Conservation (phyloP, 2,888 invertebrate species). For the Drosophila ustulata region DNA sequence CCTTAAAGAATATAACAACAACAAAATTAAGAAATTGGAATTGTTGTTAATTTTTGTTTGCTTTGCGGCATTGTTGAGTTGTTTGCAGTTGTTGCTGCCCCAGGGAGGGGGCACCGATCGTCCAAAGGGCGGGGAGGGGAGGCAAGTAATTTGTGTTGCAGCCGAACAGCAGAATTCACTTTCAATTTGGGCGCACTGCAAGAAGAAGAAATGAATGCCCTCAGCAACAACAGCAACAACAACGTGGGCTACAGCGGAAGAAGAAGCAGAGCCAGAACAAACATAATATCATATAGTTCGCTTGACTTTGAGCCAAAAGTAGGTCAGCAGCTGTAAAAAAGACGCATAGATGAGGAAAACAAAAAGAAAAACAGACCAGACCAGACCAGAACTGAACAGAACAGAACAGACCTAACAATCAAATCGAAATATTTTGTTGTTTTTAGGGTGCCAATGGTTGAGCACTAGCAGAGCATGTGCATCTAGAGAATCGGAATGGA, state of each 20-base stretch:
- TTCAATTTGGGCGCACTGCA: slow-evolving; percentile 67
- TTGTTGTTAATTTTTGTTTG: slow-evolving; percentile 76
- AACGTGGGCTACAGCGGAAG: too few species aligned
- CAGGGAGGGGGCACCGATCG: slow-evolving; percentile 5
- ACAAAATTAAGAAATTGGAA: slow-evolving; percentile 63
- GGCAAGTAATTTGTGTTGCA: slow-evolving; percentile 23
- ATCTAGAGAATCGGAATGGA: slow-evolving; percentile 34
- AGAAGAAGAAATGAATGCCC: slow-evolving; percentile 60
- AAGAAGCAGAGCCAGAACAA: slow-evolving; percentile 20
- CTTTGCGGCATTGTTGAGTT: slow-evolving; percentile 74
- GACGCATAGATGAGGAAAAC: slow-evolving; percentile 48
- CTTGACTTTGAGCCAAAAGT: slow-evolving; percentile 73
- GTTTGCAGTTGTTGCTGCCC: slow-evolving; percentile 55
- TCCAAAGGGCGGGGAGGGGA: not conserved
- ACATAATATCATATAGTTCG: slow-evolving; percentile 57
- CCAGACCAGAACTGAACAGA: not conserved
- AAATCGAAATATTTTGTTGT: slow-evolving; percentile 29
- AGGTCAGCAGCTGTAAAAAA: slow-evolving; percentile 78
- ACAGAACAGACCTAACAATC: slow-evolving; percentile 29
- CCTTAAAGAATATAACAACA: slow-evolving; percentile 62
- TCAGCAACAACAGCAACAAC: slow-evolving; percentile 14
- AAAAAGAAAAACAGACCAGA: slow-evolving; percentile 1
- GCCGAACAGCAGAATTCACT: slow-evolving; percentile 73
- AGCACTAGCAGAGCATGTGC: slow-evolving; percentile 37
- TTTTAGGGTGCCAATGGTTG: slow-evolving; percentile 13